Base-by-base conservation (phyloP, 2,113 vertebrate genomes). In the Plecotus auritus region DNA sequence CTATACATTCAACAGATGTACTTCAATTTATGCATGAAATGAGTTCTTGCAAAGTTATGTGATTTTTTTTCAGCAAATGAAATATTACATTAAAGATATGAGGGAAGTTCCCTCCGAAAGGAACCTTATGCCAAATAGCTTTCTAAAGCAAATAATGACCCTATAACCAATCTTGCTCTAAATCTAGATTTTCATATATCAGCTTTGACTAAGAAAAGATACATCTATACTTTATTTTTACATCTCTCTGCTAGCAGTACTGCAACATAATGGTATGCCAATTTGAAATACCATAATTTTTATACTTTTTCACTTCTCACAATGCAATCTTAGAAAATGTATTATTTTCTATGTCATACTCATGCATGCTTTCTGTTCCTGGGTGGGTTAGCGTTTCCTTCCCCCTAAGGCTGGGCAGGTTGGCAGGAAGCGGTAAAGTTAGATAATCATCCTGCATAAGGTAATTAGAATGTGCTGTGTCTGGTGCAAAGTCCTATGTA, bases 71-170 rank as follows among this genome's bases (percentile, higher is more conserved):
- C 78, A 88, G 85, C 30, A 97, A 95, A 96, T 94, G 96, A 97
- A 95, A 95, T 90, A 88, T 94, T 86, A 92, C 42, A 80, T 95
- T 96, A 92, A 92, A 90, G 88, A 95, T 77, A 83, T 9, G 42
- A 90, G 85, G 56, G 54, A 96, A 64, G 22, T 93, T 95, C 86
- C 67, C 40, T 94, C 96, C 93, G 88, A 92, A 96, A 96, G 84
- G 42, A 95, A 92, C 70, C 73, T 97, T 92, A 93, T 35, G 78
- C 69, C 78, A 95, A 96, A 95, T 97, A 93, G 95, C 96, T 96
- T 96, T 96, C 73, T 95, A 95, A 97, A 97, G 95, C 88, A 95
- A 97, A 95, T 90, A 96, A 94, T 97, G 94, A 97, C 91, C 96
- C 94, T 93, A 95, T 93, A 97, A 96, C 95, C 88, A 97, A 92